phyloP scores from a whole-genome alignment of 2,888 invertebrate genomes.

The Coronaproctus castanopsis region DNA sequence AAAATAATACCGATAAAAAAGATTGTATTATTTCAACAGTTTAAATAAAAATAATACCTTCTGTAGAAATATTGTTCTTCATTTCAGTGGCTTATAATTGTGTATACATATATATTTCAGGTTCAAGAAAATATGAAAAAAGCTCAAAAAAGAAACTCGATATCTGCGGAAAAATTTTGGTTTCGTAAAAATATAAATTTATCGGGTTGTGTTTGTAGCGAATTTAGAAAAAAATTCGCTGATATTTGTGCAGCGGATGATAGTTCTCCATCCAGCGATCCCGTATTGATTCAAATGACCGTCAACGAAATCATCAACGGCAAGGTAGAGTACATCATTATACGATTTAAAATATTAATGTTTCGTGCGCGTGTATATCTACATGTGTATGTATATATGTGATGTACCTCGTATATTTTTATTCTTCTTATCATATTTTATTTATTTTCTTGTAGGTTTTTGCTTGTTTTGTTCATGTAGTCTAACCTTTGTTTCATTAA shows the following conservation, averaged over 20 bases:
- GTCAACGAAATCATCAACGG: conserved; percentile 94
- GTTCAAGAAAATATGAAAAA: conserved; percentile 93
- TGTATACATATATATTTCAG: conserved; percentile 28
- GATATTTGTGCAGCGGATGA: neutral
- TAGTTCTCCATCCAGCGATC: neutral
- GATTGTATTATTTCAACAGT: too few species aligned
- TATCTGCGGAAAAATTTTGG: conserved; percentile 70
- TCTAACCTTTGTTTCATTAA: too few species aligned
- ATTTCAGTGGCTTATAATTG: too few species aligned
- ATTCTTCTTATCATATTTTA: too few species aligned
- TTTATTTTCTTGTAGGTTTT: too few species aligned
- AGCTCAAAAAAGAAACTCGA: conserved; percentile 80
- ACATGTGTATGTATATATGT: too few species aligned
- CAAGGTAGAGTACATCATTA: conserved; percentile 35
- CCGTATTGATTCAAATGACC: conserved; percentile 40
- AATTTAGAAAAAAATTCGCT: neutral
- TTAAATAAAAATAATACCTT: too few species aligned
- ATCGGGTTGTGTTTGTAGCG: conserved; percentile 26
- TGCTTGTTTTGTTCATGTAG: too few species aligned
- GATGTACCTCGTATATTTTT: too few species aligned
- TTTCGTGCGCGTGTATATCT: neutral
- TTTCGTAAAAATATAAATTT: conserved; percentile 65
- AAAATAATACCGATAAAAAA: too few species aligned
- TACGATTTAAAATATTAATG: neutral
- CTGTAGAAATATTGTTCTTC: too few species aligned